Evolutionary conservation across 2,888 invertebrate species (phyloP).

Genomic region (Sylvicola fuscatus): DNA sequence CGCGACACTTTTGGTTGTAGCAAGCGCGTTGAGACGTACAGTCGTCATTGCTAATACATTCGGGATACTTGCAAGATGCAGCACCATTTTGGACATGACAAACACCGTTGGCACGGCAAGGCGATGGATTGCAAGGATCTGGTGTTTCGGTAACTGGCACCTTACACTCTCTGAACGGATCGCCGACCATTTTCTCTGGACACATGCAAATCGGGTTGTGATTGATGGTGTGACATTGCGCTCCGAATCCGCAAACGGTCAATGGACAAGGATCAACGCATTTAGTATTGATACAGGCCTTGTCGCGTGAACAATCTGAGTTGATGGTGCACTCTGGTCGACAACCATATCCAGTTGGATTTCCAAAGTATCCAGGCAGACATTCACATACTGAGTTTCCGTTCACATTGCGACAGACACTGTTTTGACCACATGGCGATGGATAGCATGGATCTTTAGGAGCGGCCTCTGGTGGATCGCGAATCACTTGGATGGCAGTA

Average conservation of each 20-base stretch:
- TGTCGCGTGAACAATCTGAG: slow-evolving; percentile 53
- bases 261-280: slow-evolving; percentile 56
- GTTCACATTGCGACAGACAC: slow-evolving; percentile 37
- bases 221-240: slow-evolving; percentile 58
- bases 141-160: slow-evolving; percentile 20
- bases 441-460: slow-evolving; percentile 37
- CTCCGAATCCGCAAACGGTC: slow-evolving; percentile 57
- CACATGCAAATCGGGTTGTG: slow-evolving; percentile 77
- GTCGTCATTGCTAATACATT: slow-evolving; percentile 75
- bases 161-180: slow-evolving; percentile 55
- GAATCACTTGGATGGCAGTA: slow-evolving; percentile 17
- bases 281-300: slow-evolving; percentile 57
- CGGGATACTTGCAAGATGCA: slow-evolving; percentile 63
- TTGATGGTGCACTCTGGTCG: slow-evolving; percentile 66
- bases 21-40: slow-evolving; percentile 66
- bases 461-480: slow-evolving; percentile 9
- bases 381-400: slow-evolving; percentile 50
- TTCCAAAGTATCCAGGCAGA: slow-evolving; percentile 50
- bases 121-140: slow-evolving; percentile 70
- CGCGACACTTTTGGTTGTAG: slow-evolving; percentile 60
- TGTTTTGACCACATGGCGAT: slow-evolving; percentile 60
- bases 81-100: slow-evolving; percentile 49
- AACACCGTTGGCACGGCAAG: slow-evolving; percentile 64
- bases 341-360: slow-evolving; percentile 45
- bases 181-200: slow-evolving; percentile 46